Base-by-base conservation (phyloP, 2,797 vertebrate genomes). In the Anniella stebbinsi region DNA sequence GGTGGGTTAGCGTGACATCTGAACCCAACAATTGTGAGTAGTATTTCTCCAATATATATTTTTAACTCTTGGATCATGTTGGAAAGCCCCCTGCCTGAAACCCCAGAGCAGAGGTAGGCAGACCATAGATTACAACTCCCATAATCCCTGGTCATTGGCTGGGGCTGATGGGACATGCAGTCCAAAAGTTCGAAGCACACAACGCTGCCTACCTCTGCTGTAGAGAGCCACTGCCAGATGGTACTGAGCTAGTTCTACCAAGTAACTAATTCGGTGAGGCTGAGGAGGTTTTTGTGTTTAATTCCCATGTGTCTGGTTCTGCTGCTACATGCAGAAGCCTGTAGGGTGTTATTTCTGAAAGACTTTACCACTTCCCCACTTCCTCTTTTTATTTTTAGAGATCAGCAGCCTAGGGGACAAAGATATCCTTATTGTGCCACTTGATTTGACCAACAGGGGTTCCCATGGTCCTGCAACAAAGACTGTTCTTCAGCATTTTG, bases 351-450 rank as follows among this genome's bases (percentile, higher is more conserved):
- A 41, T 33, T 60, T 73, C 38, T 69, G 38, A 57, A 88, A 33
- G 15, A 15, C 6, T 36, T 82, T 66, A 3, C 51, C n/a, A 36
- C 25, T 86, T 86, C n/a, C 15, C 12, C 10, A 21, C 6, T 36
- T 38, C 38, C 23, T 33, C 2, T 11, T 21, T 92, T 87, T 95
- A 73, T 87, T 91, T 96, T 88, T 89, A 99, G 99, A 98, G 92
- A 95, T 95, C 60, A 98, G 98, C 84, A 95, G 67, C 92, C 96
- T 99, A 93, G 95, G 95, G 95, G 98, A 98, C 87, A 96, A 97
- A 75, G 98, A 99, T 93, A 97, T 99, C 95, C 97, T 98, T 30
- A 97, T 99, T 92, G 97, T 99, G 94, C 98, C 98, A 1, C 98
- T 99, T 63, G 99, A 99, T 97, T 95, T 99, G 97, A 96, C 97